Conservation (phyloP, 2,888 invertebrate genomes). For the Chrysodeixis includens region DNA sequence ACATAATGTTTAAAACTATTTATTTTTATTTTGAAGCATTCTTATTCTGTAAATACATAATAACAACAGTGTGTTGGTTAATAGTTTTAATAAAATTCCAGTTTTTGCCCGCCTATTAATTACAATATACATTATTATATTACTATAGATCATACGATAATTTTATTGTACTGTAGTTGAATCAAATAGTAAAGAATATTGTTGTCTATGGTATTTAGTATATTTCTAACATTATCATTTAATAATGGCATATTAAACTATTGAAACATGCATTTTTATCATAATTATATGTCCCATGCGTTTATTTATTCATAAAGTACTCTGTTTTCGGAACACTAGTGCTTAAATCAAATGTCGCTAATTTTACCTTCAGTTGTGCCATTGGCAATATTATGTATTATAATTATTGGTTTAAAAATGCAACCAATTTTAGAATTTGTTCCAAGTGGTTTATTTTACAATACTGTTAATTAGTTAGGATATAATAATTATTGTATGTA, state of each 20-base stretch:
- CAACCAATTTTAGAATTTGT: slow-evolving; percentile 29
- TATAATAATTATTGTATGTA: slow-evolving; percentile 14
- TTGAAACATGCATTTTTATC: neutral
- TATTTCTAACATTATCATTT: neutral
- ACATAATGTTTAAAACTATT: slow-evolving; percentile 22
- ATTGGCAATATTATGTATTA: slow-evolving; percentile 13
- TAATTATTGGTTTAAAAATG: slow-evolving; percentile 29
- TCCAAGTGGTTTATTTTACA: slow-evolving; percentile 33
- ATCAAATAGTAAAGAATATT: slow-evolving; percentile 7
- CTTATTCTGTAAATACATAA: slow-evolving; percentile 40
- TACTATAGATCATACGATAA: slow-evolving; percentile 44
- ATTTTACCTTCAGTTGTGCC: neutral
- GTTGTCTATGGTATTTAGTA: slow-evolving; percentile 2
- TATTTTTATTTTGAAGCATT: slow-evolving; percentile 26
- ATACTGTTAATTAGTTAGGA: slow-evolving; percentile 35
- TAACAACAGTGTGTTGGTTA: slow-evolving; percentile 25
- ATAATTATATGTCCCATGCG: neutral
- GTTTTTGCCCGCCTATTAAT: slow-evolving; percentile 63
- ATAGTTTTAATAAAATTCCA: slow-evolving; percentile 60
- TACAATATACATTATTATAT: slow-evolving; percentile 39
- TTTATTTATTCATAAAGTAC: neutral
- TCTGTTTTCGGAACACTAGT: neutral
- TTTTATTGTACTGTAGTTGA: slow-evolving; percentile 27
- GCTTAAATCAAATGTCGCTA: neutral
- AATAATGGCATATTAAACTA: neutral